Conservation (phyloP, 2,888 invertebrate species). For the Mesoligia furuncula region DNA sequence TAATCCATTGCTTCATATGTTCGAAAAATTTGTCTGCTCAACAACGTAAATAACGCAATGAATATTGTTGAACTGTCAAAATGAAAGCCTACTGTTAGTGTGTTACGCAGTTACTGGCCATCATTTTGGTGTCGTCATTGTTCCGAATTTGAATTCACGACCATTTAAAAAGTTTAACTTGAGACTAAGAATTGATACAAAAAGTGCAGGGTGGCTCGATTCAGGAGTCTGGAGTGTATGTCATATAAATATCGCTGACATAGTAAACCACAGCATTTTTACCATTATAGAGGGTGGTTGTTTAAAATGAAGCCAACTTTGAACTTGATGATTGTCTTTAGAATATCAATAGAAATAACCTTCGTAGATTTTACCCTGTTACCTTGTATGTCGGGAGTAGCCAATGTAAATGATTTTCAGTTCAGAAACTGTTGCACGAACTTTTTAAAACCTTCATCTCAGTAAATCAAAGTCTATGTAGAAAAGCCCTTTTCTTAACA, state of each 20-base stretch:
- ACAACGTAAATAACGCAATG: no score
- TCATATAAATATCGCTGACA: conserved; percentile 45
- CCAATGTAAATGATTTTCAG: no score
- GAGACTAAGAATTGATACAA: background rate
- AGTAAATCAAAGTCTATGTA: no score
- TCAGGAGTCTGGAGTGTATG: conserved; percentile 6
- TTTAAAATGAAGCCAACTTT: conserved; percentile 1
- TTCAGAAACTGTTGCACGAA: no score
- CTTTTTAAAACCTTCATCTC: background rate
- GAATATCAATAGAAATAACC: background rate
- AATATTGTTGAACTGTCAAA: no score
- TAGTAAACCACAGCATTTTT: conserved; percentile 21
- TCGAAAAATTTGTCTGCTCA: no score
- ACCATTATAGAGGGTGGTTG: conserved; percentile 17
- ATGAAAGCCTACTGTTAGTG: no score
- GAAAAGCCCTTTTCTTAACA: background rate
- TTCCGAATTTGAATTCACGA: background rate
- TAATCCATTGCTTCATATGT: no score
- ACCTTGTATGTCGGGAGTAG: background rate
- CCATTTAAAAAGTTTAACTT: background rate
- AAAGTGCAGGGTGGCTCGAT: background rate
- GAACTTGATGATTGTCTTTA: background rate
- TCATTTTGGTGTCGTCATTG: background rate
- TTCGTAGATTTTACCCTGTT: background rate
- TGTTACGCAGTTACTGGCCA: no score